Conservation (phyloP, 2,113 vertebrate genomes). For the Marcusenius ussheri region DNA sequence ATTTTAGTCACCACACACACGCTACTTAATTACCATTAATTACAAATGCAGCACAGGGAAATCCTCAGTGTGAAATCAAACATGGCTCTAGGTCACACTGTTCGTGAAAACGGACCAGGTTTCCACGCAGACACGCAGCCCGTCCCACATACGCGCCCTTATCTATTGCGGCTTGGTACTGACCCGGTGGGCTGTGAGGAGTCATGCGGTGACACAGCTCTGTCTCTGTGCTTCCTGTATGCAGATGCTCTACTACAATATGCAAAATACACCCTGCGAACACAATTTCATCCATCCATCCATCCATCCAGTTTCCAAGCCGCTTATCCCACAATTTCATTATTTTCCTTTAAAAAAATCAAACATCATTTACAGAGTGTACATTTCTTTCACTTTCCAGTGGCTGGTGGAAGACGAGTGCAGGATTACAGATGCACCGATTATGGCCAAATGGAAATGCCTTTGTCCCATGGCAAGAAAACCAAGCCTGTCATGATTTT, state of each 20-base stretch:
- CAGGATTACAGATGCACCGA: not conserved
- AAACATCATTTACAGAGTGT: not conserved
- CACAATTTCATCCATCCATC: not conserved
- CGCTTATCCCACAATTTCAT: not conserved
- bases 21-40: not conserved
- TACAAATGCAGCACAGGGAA: not conserved
- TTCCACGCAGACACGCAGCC: not conserved
- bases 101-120: not conserved
- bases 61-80: not conserved
- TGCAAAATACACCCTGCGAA: not conserved
- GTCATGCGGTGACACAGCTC: not conserved
- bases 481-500: not conserved
- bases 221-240: not conserved
- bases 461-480: not conserved
- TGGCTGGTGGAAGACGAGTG: not conserved
- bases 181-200: not conserved
- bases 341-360: not conserved
- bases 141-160: not conserved
- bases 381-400: not conserved
- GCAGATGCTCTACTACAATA: not conserved
- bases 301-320: no score
- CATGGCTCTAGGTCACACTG: not conserved
- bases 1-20: not conserved
- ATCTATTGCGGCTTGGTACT: not conserved
- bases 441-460: not conserved